These are phyloP conservation scores for Phasianus colchicus DNA, from an alignment of 2,113 vertebrate species.

Conservation along the genomic window DNA sequence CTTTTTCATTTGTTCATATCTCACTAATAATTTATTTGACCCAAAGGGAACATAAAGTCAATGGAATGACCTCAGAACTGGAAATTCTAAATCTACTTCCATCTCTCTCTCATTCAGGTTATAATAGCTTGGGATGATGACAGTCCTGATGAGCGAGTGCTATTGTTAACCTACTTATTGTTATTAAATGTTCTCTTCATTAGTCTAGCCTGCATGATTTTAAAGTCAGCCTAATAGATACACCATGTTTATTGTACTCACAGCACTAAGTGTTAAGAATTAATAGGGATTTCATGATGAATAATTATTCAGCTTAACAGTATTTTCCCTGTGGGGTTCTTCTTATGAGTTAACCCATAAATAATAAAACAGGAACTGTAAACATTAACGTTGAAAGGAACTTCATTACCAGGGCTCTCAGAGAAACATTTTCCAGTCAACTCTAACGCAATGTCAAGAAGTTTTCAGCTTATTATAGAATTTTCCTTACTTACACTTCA, in stretches of 20 bases:
- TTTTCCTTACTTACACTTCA: background rate
- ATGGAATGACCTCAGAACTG: background rate
- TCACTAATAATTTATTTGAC: background rate
- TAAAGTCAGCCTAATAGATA: background rate
- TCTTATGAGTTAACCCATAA: slow-evolving; percentile 26
- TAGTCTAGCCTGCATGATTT: slow-evolving; percentile 1
- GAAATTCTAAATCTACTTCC: background rate
- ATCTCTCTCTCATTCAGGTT: background rate
- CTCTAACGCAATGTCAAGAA: background rate
- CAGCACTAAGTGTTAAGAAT: slow-evolving; percentile 17
- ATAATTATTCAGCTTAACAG: slow-evolving; percentile 42
- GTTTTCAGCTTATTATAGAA: background rate
- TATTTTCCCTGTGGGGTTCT: slow-evolving; percentile 34
- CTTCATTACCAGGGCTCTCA: slow-evolving; percentile 21
- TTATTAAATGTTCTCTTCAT: slow-evolving; percentile 43
- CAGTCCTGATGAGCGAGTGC: background rate
- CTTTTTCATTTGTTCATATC: background rate
- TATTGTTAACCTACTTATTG: slow-evolving; percentile 10
- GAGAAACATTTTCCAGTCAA: slow-evolving; percentile 7
- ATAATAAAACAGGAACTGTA: slow-evolving; percentile 56
- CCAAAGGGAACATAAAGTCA: background rate
- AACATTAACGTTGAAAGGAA: slow-evolving; percentile 43
- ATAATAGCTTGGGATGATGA: background rate
- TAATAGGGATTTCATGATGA: slow-evolving; percentile 43
- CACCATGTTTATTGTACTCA: slow-evolving; percentile 10